A percentile compares a stretch with the other conserved stretches of the same genome.
Evolutionary conservation across 2,797 vertebrate species (phyloP).

Genomic region (Catharus ustulatus): DNA sequence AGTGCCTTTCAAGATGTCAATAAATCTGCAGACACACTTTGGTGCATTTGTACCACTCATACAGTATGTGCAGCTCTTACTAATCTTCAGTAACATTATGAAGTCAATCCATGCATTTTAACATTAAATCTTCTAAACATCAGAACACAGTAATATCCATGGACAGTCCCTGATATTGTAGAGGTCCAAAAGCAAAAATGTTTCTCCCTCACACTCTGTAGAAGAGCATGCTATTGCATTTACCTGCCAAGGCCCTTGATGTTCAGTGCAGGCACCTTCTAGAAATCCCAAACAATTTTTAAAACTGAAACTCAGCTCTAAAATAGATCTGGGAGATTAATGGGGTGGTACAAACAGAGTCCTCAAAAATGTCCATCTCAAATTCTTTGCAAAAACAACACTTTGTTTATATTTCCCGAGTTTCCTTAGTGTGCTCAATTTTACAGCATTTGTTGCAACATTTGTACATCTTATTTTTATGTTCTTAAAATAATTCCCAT

Average conservation of each 20-base stretch:
- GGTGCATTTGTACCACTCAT: neutral
- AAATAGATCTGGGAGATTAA: neutral
- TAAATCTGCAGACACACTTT: neutral
- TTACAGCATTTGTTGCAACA: neutral
- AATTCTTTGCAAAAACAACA: neutral
- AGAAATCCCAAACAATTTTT: neutral
- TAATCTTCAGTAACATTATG: neutral
- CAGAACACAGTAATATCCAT: rapidly evolving
- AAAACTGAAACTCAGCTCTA: neutral
- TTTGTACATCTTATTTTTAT: neutral
- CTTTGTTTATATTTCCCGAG: neutral
- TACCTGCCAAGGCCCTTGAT: neutral
- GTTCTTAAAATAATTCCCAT: neutral
- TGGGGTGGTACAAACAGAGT: rapidly evolving
- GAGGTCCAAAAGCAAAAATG: neutral
- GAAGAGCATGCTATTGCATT: neutral
- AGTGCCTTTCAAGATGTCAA: neutral
- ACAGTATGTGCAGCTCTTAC: neutral
- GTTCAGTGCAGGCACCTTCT: neutral
- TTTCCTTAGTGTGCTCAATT: neutral
- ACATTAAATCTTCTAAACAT: neutral
- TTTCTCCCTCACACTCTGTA: neutral
- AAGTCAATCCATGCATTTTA: neutral
- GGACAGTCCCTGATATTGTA: neutral
- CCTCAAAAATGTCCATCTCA: neutral